Conservation (phyloP, 2,888 invertebrate genomes). For the Xestobium rufovillosum region DNA sequence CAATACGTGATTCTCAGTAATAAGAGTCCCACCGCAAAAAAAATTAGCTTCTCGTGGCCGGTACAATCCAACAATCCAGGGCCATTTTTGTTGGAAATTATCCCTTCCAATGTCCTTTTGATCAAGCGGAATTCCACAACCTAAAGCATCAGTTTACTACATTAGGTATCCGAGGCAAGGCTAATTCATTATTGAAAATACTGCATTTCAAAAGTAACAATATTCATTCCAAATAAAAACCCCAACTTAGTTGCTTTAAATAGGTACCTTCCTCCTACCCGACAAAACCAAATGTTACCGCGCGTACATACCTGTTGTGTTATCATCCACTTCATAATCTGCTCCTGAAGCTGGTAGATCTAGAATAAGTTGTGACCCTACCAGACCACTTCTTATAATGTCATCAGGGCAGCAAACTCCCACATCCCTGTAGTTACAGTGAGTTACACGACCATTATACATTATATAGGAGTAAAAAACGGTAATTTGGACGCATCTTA, state of each 20-base stretch:
- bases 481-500: no score
- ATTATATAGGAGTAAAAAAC: no score
- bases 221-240: slow-evolving; percentile 6
- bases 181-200: no score
- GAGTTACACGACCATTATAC: slow-evolving; percentile 2
- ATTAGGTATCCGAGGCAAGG: no score
- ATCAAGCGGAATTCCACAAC: slow-evolving; percentile 35
- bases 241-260: no score
- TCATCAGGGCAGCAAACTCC: slow-evolving; percentile 71
- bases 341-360: slow-evolving; percentile 50
- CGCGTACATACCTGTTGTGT: slow-evolving; percentile 38
- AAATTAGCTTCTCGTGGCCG: slow-evolving; percentile 45
- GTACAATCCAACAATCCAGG: slow-evolving; percentile 77
- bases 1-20: slow-evolving; percentile 70
- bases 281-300: no score
- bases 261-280: no score
- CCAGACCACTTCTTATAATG: slow-evolving; percentile 34
- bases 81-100: slow-evolving; percentile 54
- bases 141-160: slow-evolving; percentile 24
- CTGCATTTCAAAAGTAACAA: background rate
- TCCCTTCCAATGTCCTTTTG: slow-evolving; percentile 19
- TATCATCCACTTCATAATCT: slow-evolving; percentile 42
- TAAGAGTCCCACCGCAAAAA: slow-evolving; percentile 74
- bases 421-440: slow-evolving; percentile 44
- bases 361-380: slow-evolving; percentile 37